Percentiles rank a stretch among this genome's conserved stretches.
Evolutionary conservation across 2,797 vertebrate species (phyloP).

Genomic region (Muscicapa comitata): DNA sequence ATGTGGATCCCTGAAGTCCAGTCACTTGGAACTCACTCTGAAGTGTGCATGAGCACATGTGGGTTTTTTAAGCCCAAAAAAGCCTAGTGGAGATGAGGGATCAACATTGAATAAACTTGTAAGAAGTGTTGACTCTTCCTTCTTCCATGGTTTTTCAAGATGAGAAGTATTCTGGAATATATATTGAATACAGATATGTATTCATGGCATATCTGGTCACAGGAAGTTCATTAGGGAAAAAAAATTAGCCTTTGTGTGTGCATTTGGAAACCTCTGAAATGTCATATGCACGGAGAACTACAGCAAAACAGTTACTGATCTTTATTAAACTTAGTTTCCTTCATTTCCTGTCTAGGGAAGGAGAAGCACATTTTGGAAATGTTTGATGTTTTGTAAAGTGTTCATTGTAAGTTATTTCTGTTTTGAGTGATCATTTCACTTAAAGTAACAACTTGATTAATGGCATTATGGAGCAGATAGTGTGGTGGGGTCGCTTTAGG

Average conservation of each 20-base stretch:
- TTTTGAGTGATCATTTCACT: not conserved
- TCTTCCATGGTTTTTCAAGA: not conserved
- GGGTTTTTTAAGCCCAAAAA: not conserved
- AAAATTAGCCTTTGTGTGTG: rapidly evolving
- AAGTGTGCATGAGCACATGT: not conserved
- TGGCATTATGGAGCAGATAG: not conserved
- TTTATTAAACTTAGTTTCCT: not conserved
- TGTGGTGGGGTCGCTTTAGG: not conserved
- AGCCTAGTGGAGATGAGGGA: not conserved
- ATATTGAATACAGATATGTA: too few relatives aligned
- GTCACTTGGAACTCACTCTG: not conserved
- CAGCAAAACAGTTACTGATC: not conserved
- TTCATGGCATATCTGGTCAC: not conserved
- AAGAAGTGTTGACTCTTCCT: not conserved
- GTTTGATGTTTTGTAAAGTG: not conserved
- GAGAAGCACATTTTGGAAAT: not conserved
- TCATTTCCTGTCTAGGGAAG: not conserved
- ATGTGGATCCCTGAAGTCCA: not conserved
- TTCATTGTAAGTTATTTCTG: not conserved
- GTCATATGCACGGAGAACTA: rapidly evolving
- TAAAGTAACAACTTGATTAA: not conserved
- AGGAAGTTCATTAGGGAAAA: not conserved
- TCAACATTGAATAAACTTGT: not conserved
- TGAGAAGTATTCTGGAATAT: not conserved
- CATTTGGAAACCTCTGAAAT: not conserved